phyloP scores from a whole-genome alignment of 2,113 vertebrate species.

The Rhadina sibilatrix region DNA sequence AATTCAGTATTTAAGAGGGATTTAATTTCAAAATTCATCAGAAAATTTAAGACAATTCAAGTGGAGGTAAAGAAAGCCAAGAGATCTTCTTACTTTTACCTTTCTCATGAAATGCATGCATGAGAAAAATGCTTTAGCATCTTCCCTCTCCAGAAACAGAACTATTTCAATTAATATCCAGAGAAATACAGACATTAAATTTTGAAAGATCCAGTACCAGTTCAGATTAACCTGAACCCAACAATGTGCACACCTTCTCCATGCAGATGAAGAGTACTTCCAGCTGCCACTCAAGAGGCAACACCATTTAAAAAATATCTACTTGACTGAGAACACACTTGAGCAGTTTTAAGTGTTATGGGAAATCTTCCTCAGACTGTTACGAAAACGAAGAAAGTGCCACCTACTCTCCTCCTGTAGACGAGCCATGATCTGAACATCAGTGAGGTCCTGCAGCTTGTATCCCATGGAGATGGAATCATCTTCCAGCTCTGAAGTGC shows the following conservation, averaged over 20 bases:
- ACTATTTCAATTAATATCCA: not conserved
- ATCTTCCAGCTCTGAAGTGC: constrained; percentile 89
- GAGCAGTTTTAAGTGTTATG: not conserved
- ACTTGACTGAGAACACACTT: not conserved
- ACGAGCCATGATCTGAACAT: constrained; percentile 98
- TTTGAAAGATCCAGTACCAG: not conserved
- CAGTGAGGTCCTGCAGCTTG: constrained; percentile 96
- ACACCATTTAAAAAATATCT: not conserved
- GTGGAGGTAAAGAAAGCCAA: not conserved
- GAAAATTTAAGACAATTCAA: not conserved
- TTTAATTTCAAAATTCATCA: not conserved
- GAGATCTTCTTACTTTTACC: not conserved
- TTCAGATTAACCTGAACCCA: not conserved
- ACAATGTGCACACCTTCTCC: accelerated
- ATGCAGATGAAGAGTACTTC: not conserved
- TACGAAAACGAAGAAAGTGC: not conserved
- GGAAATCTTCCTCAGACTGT: not conserved
- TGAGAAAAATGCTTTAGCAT: not conserved
- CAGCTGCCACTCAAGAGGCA: not conserved
- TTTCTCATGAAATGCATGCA: not conserved
- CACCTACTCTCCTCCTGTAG: constrained; percentile 97
- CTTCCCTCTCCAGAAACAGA: not conserved
- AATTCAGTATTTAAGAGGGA: not conserved
- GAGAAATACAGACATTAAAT: not conserved
- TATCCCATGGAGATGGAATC: constrained; percentile 94